Conservation (phyloP, 2,888 invertebrate species). For the Aquatica leii region DNA sequence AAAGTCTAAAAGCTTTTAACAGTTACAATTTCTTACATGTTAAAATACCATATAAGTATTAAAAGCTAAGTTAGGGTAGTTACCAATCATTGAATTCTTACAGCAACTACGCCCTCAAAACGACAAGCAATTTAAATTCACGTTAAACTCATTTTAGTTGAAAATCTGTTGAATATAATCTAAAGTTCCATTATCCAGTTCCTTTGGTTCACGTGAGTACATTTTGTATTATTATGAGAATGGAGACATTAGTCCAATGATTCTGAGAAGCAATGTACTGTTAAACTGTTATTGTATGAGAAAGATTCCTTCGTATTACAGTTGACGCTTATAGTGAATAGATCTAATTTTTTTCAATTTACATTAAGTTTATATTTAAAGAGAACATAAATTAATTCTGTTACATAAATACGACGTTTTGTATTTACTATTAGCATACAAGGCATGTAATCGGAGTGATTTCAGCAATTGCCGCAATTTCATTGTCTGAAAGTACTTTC, state of each 20-base stretch:
- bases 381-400: background rate
- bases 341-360: conserved; percentile 17
- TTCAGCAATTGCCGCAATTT: conserved; percentile 27
- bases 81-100: too few species aligned
- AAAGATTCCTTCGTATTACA: conserved; percentile 39
- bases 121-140: conserved; percentile 10
- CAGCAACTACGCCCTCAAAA: background rate
- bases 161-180: conserved; percentile 29
- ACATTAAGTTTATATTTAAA: background rate
- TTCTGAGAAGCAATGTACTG: conserved; percentile 45
- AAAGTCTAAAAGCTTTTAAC: too few species aligned
- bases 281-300: conserved; percentile 46
- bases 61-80: too few species aligned
- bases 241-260: conserved; percentile 38
- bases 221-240: conserved; percentile 40
- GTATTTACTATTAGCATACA: conserved; percentile 21
- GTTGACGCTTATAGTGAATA: conserved; percentile 26
- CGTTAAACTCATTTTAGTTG: conserved; percentile 19
- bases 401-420: conserved; percentile 2
- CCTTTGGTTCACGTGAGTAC: conserved; percentile 29
- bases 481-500: conserved; percentile 29
- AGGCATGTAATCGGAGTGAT: conserved; percentile 20
- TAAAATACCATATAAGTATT: too few species aligned
- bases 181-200: conserved; percentile 26
- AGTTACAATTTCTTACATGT: too few species aligned